Evolutionary conservation across 2,113 vertebrate genomes (phyloP), one percentile per base, ranked within the genome.

Genomic region (Dromaius novaehollandiae): DNA sequence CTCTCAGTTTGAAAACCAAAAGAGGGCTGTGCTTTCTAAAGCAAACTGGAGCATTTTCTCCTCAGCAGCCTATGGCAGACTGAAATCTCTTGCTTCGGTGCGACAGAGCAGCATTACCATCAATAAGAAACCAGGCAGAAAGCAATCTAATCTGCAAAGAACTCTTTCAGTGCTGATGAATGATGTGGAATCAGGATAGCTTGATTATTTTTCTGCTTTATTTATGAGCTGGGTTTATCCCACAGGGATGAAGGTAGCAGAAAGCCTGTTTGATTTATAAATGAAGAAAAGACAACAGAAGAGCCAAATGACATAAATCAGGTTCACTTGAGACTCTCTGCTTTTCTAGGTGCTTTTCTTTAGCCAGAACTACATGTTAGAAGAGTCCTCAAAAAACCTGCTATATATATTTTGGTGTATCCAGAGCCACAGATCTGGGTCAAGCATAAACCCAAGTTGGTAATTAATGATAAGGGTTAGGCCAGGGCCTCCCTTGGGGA

Each of bases 211-310:
- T 88, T 55, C 65, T 79, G 13, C 53, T 77, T 95, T 71, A 91
- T 56, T 90, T 96, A 63, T 56, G 69, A 71, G 25, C 17, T 80
- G 14, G 50, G n/a, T 75, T 88, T 94, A 89, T 16, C 56, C 55
- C 25, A 75, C 11, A 77, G 86, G 56, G 64, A 85, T 64, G 60
- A 93, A 95, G 56, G 69, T 26, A 82, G 51, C 2, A 20, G 74
- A 90, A 94, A 94, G 92, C 28, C 66, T 34, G 46, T 82, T 76
- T 88, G 76, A 97, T 88, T 88, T 90, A 71, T 82, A 96, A 93
- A 83, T 81, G 50, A 65, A 90, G 78, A 87, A 86, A 93, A 93
- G 77, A 92, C 83, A 95, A 87, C n/a, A 82, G 63, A 82, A 92
- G 73, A 21, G 2, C 26, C 70, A 63, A 69, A 2, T 51, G 63